These are phyloP conservation scores for Drosophila athabasca DNA, from an alignment of 1,140 invertebrate species.

Conservation along the genomic window DNA sequence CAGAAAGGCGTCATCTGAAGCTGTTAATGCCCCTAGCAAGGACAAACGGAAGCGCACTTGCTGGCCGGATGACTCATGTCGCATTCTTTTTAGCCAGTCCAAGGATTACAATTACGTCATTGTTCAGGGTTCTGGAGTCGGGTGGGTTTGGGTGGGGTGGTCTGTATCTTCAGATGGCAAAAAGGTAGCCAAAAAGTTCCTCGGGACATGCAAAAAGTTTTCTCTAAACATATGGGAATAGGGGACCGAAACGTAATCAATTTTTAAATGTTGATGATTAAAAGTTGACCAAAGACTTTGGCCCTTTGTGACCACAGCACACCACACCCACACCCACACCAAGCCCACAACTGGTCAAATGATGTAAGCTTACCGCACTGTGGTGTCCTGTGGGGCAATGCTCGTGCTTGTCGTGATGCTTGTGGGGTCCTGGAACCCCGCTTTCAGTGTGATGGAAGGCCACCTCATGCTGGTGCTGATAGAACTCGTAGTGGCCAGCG, in stretches of 20 bases:
- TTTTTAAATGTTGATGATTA: background rate
- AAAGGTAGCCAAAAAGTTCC: background rate
- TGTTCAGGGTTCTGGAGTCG: background rate
- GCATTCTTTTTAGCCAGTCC: conserved; percentile 51
- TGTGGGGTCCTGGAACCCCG: conserved; percentile 22
- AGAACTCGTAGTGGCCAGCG: conserved; percentile 66
- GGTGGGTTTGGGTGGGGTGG: background rate
- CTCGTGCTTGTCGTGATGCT: conserved; percentile 72
- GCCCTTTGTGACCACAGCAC: conserved; percentile 2
- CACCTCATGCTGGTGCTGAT: conserved; percentile 67
- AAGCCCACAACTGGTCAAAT: conserved; percentile 9
- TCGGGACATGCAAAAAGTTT: conserved; percentile 10
- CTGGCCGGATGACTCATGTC: conserved; percentile 58
- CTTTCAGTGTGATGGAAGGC: conserved; percentile 48
- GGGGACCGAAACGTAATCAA: too few relatives aligned
- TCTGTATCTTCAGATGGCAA: conserved; percentile 11
- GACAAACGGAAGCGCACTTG: conserved; percentile 51
- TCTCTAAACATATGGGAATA: conserved; percentile 6
- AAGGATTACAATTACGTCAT: conserved; percentile 75
- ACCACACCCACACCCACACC: background rate
- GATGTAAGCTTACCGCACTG: conserved; percentile 77
- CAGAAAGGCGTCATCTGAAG: conserved; percentile 50
- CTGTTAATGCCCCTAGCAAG: conserved; percentile 66
- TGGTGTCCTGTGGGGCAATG: conserved; percentile 80
- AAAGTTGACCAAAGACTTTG: conserved; percentile 22